Percentiles rank a stretch among this genome's conserved stretches.
These are phyloP conservation scores for Acanthaster planci DNA, from an alignment of 35 echinoderm and acorn worm genomes.

Conservation along the genomic window DNA sequence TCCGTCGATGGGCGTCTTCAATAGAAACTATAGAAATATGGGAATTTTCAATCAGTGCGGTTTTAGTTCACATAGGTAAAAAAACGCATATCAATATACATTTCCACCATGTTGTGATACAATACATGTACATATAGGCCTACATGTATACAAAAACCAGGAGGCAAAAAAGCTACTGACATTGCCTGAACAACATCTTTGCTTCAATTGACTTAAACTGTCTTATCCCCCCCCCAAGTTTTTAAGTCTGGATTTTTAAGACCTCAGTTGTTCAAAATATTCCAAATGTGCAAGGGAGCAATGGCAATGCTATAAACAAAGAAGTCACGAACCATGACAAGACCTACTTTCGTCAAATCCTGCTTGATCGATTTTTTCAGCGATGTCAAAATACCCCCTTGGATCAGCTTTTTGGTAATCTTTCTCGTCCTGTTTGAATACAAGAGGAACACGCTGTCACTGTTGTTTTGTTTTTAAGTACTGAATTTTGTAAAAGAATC, in stretches of 20 bases:
- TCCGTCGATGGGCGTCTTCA: slow-evolving; percentile 60
- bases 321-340: too few species aligned
- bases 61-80: background rate
- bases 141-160: too few species aligned
- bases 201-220: too few species aligned
- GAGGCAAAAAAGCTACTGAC: too few species aligned
- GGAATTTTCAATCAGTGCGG: background rate
- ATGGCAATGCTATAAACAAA: too few species aligned
- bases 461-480: too few species aligned
- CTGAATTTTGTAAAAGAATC: background rate
- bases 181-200: too few species aligned
- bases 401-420: slow-evolving; percentile 70
- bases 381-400: slow-evolving; percentile 36
- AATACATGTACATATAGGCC: too few species aligned
- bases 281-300: too few species aligned
- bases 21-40: slow-evolving; percentile 56
- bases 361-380: slow-evolving; percentile 53
- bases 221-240: too few species aligned
- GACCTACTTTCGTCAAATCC: slow-evolving; percentile 68
- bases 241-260: too few species aligned
- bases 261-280: too few species aligned
- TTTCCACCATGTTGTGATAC: background rate
- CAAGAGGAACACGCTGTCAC: background rate
- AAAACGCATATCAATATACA: background rate
- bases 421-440: slow-evolving; percentile 41